Evolutionary conservation across 2,797 vertebrate species (phyloP).

Genomic region (Catamblyrhynchus diadema): DNA sequence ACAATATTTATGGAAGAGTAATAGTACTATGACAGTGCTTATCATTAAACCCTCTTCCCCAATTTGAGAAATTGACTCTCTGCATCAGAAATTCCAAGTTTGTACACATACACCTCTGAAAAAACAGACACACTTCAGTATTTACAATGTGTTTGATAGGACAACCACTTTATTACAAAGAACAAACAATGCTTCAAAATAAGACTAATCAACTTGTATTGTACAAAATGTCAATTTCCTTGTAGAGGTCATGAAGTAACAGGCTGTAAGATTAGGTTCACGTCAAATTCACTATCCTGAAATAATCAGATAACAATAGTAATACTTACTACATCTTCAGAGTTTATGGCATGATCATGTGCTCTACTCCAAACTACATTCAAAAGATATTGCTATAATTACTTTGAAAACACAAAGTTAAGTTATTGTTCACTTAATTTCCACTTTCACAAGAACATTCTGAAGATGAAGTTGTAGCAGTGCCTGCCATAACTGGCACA

Average conservation of each 20-base stretch:
- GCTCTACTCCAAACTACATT: conserved; percentile 65
- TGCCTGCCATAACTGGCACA: neutral
- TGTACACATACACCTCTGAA: rapidly evolving
- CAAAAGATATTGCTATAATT: conserved; percentile 66
- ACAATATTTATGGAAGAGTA: neutral
- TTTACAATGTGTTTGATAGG: neutral
- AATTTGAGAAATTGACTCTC: neutral
- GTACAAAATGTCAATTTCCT: conserved; percentile 67
- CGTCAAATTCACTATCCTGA: conserved; percentile 35
- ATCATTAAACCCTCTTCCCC: neutral
- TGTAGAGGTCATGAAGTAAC: conserved; percentile 54
- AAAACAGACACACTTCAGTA: neutral
- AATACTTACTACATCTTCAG: conserved; percentile 42
- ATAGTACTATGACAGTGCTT: neutral
- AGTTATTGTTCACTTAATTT: conserved; percentile 43
- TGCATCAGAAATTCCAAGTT: neutral
- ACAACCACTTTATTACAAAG: conserved; percentile 75
- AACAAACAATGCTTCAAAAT: conserved; percentile 53
- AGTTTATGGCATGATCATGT: conserved; percentile 56
- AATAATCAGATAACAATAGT: conserved; percentile 56
- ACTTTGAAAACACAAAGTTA: conserved; percentile 67
- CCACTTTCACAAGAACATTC: conserved; percentile 60
- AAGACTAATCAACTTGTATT: conserved; percentile 47
- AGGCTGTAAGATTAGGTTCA: conserved; percentile 63
- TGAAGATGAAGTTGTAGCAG: conserved; percentile 42